These are phyloP conservation scores for Montipora foliosa DNA, from an alignment of 64 coral and sea anemone species.

Conservation along the genomic window DNA sequence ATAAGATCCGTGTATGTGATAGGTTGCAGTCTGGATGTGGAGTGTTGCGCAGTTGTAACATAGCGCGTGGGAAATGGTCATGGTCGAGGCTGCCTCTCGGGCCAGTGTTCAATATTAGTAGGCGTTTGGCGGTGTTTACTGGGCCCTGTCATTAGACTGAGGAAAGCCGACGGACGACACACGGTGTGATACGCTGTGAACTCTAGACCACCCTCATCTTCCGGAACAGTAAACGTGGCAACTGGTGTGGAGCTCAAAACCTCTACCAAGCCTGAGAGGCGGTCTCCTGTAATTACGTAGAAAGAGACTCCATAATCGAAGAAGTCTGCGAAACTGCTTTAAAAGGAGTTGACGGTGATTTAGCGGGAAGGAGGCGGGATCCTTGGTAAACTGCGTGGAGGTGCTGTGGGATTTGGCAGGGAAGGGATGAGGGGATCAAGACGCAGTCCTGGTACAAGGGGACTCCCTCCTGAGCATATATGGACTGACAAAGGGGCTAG, in stretches of 20 bases:
- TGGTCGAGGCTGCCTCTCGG: conserved; percentile 59
- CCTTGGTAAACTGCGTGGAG: conserved; percentile 38
- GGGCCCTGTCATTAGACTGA: conserved; percentile 57
- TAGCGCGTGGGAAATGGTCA: conserved; percentile 62
- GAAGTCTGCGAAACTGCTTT: conserved; percentile 5
- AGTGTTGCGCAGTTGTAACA: conserved; percentile 65
- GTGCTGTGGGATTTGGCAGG: neutral
- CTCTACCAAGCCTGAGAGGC: conserved; percentile 58
- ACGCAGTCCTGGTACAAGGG: neutral
- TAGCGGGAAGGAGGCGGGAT: neutral
- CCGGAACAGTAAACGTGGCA: conserved; percentile 32
- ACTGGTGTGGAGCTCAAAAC: conserved; percentile 36
- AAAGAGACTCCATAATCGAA: conserved; percentile 20
- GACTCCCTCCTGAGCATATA: neutral
- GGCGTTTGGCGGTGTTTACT: conserved; percentile 54
- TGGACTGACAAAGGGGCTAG: neutral
- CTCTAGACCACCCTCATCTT: conserved; percentile 33
- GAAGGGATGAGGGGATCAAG: neutral
- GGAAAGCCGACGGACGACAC: conserved; percentile 29
- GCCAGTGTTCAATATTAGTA: conserved; percentile 61
- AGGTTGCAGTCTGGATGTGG: conserved; percentile 70
- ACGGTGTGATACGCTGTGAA: conserved; percentile 55
- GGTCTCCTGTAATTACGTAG: conserved; percentile 27
- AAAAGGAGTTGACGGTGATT: neutral
- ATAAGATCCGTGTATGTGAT: conserved; percentile 57